phyloP scores from a whole-genome alignment of 92 coral and sea anemone genomes.

The Hydrozoanthus gracilis region DNA sequence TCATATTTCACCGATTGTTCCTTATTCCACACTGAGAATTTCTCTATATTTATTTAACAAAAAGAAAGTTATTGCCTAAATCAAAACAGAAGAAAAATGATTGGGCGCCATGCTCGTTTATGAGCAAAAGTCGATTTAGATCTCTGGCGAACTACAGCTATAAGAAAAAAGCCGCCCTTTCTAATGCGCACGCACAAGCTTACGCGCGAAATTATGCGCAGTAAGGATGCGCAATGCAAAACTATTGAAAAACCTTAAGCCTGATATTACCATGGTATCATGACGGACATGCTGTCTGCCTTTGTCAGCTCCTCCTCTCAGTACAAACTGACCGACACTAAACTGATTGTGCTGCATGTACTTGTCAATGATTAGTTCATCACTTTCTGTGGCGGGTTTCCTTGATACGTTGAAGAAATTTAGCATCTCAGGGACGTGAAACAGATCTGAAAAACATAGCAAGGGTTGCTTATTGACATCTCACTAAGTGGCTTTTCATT shows the following conservation, averaged over 20 bases:
- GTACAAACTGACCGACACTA: constrained; percentile 85
- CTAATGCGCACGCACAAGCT: no score
- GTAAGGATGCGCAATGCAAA: not conserved
- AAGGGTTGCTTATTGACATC: no score
- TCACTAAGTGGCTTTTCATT: not conserved
- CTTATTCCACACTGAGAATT: no score
- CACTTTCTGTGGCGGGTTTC: constrained; percentile 62
- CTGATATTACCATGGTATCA: constrained; percentile 85
- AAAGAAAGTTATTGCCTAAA: no score
- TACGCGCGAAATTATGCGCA: no score
- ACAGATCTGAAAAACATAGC: constrained; percentile 41
- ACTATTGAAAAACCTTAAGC: not conserved
- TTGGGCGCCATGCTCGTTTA: no score
- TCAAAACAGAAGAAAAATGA: no score
- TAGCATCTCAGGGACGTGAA: constrained; percentile 79
- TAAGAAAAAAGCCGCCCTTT: no score
- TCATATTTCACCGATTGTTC: no score
- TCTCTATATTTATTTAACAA: no score
- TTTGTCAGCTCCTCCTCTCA: constrained; percentile 90
- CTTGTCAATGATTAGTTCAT: constrained; percentile 82
- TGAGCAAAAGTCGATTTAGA: no score
- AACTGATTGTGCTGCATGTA: constrained; percentile 82
- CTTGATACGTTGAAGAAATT: constrained; percentile 72
- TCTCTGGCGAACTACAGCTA: no score
- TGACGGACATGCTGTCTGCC: constrained; percentile 86